Evolutionary conservation across 2,888 invertebrate species (phyloP).

Genomic region (Galeopsomyia nigrocyanea): DNA sequence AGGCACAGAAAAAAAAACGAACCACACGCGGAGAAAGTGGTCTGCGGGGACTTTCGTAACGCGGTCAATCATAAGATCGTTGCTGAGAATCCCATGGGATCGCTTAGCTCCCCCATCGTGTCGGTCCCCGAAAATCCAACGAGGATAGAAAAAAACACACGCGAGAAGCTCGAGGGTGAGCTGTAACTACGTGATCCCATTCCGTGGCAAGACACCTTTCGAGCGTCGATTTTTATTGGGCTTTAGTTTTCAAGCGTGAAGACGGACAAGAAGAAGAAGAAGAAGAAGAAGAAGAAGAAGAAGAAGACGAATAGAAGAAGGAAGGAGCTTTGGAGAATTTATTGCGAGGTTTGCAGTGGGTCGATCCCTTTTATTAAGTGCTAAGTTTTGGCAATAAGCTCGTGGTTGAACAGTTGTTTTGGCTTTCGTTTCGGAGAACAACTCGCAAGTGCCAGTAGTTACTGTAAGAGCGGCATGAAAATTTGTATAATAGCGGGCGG

Average conservation of each 20-base stretch:
- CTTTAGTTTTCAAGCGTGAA: neutral
- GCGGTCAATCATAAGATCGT: slow-evolving; percentile 69
- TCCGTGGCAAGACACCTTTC: slow-evolving; percentile 55
- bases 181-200: slow-evolving; percentile 63
- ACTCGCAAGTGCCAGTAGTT: neutral
- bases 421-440: no score
- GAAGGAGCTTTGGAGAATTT: neutral
- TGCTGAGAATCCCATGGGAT: slow-evolving; percentile 63
- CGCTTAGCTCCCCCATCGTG: slow-evolving; percentile 58
- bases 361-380: slow-evolving; percentile 29
- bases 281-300: neutral
- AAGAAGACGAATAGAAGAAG: no score
- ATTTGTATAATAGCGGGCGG: neutral
- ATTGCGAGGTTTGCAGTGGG: neutral
- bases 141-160: neutral
- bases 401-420: no score
- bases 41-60: slow-evolving; percentile 64
- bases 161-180: slow-evolving; percentile 54
- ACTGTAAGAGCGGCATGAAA: neutral
- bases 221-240: slow-evolving; percentile 22
- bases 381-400: no score
- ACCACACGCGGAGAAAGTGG: slow-evolving; percentile 55
- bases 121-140: slow-evolving; percentile 30
- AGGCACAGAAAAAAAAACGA: neutral
- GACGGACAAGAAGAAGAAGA: neutral